Conservation (phyloP, 2,113 vertebrate species). For the Cercopithecus mona region DNA sequence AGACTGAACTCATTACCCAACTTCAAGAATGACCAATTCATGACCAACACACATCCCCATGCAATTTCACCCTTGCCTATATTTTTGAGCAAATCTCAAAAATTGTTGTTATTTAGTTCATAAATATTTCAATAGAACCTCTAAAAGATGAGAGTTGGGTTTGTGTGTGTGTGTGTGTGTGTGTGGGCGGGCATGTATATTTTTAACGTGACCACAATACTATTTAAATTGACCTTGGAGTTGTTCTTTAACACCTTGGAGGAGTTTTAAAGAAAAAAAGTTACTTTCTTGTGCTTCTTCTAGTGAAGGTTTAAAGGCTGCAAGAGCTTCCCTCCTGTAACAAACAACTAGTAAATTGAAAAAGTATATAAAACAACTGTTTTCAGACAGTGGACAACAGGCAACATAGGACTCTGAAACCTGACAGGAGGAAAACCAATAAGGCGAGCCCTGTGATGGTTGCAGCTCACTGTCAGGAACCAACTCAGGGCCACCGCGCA, state of each 20-base stretch:
- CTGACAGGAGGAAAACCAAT: not conserved
- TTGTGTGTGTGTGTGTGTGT: not conserved
- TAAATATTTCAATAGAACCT: not conserved
- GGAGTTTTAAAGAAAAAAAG: not conserved
- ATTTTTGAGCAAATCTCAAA: not conserved
- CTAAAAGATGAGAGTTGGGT: not conserved
- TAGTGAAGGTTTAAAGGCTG: not conserved
- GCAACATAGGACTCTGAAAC: not conserved
- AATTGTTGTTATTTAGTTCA: not conserved
- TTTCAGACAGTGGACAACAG: not conserved
- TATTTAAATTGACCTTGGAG: not conserved
- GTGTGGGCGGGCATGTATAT: not conserved
- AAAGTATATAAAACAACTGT: not conserved
- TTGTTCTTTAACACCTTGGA: not conserved
- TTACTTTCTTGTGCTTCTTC: not conserved
- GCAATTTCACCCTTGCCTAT: not conserved
- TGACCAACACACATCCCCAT: not conserved
- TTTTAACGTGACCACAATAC: not conserved
- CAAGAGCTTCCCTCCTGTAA: not conserved
- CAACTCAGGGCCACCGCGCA: not conserved
- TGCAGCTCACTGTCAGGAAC: not conserved
- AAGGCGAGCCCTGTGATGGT: fast-evolving
- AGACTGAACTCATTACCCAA: not conserved
- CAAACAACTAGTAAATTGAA: not conserved
- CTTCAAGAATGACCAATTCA: not conserved